Conservation (phyloP, 1,140 invertebrate species). For the Akabosia matsudoensis region DNA sequence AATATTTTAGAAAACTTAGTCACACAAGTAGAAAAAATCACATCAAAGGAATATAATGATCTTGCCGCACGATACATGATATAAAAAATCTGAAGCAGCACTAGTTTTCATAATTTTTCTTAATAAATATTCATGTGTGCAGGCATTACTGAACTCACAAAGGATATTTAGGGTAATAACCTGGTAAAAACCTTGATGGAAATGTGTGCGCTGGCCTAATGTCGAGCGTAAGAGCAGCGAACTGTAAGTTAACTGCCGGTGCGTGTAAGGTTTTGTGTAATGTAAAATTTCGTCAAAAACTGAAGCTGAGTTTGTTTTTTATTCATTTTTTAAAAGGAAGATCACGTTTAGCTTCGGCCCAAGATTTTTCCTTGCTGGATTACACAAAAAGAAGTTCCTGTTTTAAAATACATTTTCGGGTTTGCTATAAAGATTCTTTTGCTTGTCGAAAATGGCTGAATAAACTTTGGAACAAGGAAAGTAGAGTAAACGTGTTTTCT, state of each 20-base stretch:
- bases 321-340: neutral
- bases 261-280: neutral
- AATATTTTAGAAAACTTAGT: neutral
- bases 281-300: neutral
- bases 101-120: neutral
- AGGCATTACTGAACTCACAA: neutral
- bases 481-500: neutral
- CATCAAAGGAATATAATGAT: neutral
- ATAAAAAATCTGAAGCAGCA: neutral
- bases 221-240: neutral
- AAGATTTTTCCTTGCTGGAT: neutral
- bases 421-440: too few relatives aligned
- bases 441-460: too few relatives aligned
- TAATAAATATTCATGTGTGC: neutral
- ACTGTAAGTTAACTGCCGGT: neutral
- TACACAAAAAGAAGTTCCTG: neutral
- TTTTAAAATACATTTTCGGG: neutral
- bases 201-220: neutral
- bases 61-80: neutral
- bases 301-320: constrained; percentile 6
- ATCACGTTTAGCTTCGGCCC: neutral
- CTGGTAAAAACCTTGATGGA: neutral
- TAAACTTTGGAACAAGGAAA: neutral
- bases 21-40: neutral
- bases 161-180: neutral